These are phyloP conservation scores for Drosophila asahinai DNA, from an alignment of 1,140 invertebrate species.

Conservation along the genomic window DNA sequence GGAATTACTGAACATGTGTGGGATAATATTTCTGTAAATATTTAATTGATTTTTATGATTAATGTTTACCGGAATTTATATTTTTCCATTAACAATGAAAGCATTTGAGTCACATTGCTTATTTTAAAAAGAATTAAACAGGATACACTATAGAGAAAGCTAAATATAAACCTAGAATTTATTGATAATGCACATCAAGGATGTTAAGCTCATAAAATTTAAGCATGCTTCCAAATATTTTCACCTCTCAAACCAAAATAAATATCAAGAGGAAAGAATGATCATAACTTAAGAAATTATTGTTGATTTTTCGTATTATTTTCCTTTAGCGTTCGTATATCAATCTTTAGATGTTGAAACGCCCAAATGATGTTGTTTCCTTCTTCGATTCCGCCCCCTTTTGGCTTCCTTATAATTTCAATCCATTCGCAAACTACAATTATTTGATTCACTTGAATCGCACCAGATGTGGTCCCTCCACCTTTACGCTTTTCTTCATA, in stretches of 20 bases:
- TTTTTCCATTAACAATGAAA: not conserved
- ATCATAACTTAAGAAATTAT: constrained; percentile 14
- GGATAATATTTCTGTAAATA: constrained; percentile 4
- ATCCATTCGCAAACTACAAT: constrained; percentile 50
- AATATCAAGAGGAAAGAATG: constrained; percentile 5
- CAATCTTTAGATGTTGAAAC: constrained; percentile 48
- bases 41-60: constrained; percentile 5
- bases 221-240: constrained; percentile 5
- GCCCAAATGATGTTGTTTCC: constrained; percentile 47
- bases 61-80: not conserved
- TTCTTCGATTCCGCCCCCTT: constrained; percentile 13
- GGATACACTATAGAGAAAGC: not conserved
- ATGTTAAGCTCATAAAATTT: constrained; percentile 17
- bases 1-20: constrained; percentile 8
- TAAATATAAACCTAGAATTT: not conserved
- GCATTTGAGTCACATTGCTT: not conserved
- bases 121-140: not conserved
- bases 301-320: constrained; percentile 25
- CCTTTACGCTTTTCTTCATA: constrained; percentile 4
- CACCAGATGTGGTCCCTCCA: constrained; percentile 24
- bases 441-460: constrained; percentile 51
- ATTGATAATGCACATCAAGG: not conserved
- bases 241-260: too few relatives aligned
- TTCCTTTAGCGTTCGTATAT: constrained; percentile 12
- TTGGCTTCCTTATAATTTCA: constrained; percentile 52